Conservation (phyloP, 2,797 vertebrate genomes). For the Acropternis orthonyx region DNA sequence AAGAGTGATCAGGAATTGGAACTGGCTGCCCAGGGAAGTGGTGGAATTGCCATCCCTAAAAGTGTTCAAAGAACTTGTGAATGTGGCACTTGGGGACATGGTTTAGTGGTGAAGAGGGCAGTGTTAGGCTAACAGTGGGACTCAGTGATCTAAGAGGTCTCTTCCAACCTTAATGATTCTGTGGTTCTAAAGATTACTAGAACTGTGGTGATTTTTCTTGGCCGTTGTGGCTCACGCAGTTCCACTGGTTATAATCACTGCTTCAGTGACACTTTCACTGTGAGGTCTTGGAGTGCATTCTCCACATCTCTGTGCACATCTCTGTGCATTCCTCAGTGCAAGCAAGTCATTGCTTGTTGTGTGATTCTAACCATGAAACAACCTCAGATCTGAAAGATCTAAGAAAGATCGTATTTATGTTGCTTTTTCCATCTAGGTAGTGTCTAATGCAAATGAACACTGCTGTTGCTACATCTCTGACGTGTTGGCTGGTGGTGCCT, state of each 20-base stretch:
- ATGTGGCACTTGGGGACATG: background rate
- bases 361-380: background rate
- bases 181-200: background rate
- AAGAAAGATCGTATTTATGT: background rate
- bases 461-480: background rate
- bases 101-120: background rate
- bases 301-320: fast-evolving
- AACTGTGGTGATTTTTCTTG: background rate
- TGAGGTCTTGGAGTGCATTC: background rate
- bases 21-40: background rate
- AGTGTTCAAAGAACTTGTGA: background rate
- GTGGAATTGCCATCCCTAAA: background rate
- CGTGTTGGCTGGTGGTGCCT: background rate
- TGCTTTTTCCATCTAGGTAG: background rate
- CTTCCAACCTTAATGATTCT: background rate
- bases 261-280: background rate
- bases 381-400: background rate
- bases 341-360: background rate
- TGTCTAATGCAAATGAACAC: background rate
- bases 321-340: background rate
- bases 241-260: too few relatives aligned
- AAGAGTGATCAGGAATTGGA: background rate
- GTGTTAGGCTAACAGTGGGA: background rate
- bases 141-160: background rate
- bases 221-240: background rate